Evolutionary conservation across 2,888 invertebrate species (phyloP).

Genomic region (Erebia palarica): DNA sequence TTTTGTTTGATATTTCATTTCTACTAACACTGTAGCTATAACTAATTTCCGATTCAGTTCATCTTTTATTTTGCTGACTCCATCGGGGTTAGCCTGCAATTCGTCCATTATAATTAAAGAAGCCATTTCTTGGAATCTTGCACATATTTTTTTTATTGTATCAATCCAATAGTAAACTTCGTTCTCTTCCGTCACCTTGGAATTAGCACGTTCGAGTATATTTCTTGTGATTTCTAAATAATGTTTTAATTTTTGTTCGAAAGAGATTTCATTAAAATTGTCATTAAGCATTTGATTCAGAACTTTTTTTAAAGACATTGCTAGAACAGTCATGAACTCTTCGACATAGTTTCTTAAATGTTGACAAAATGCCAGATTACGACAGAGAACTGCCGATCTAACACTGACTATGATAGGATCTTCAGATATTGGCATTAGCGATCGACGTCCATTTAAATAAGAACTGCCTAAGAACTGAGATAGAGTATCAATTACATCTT

Average conservation of each 20-base stretch:
- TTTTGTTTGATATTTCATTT: slow-evolving; percentile 53
- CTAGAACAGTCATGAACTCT: slow-evolving; percentile 55
- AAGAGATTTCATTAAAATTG: slow-evolving; percentile 28
- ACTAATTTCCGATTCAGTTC: slow-evolving; percentile 44
- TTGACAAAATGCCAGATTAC: slow-evolving; percentile 54
- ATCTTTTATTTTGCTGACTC: slow-evolving; percentile 40
- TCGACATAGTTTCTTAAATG: slow-evolving; percentile 51
- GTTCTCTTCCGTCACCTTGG: slow-evolving; percentile 46
- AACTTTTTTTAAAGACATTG: slow-evolving; percentile 52
- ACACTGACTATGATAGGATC: slow-evolving; percentile 50
- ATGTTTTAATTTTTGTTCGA: slow-evolving; percentile 44
- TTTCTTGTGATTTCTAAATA: slow-evolving; percentile 50
- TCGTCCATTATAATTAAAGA: slow-evolving; percentile 46
- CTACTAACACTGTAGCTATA: slow-evolving; percentile 52
- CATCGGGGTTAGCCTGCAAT: slow-evolving; percentile 45
- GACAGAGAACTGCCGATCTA: slow-evolving; percentile 53
- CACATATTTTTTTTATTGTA: slow-evolving; percentile 59
- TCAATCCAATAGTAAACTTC: slow-evolving; percentile 54
- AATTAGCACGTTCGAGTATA: slow-evolving; percentile 48
- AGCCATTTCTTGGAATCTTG: slow-evolving; percentile 55
- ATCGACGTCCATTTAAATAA: slow-evolving; percentile 42
- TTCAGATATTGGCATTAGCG: slow-evolving; percentile 38
- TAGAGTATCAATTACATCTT: slow-evolving; percentile 60
- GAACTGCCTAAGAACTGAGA: slow-evolving; percentile 48
- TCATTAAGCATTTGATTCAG: slow-evolving; percentile 42